Percentiles rank a stretch among this genome's conserved stretches.
These are phyloP conservation scores for Pluvianellus socialis DNA, from an alignment of 2,113 vertebrate genomes.

Conservation along the genomic window DNA sequence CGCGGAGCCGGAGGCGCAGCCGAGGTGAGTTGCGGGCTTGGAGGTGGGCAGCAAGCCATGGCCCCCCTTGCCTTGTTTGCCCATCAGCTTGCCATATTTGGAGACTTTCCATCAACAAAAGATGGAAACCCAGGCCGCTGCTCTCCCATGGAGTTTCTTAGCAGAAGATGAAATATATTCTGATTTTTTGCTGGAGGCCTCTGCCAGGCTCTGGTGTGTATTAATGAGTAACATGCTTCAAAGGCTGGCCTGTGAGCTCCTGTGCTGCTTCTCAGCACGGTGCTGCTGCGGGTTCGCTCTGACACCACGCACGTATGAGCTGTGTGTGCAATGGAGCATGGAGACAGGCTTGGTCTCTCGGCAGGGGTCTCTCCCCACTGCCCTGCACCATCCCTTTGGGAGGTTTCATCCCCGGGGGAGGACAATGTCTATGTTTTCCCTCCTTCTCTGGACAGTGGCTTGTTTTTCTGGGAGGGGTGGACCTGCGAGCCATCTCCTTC, in stretches of 20 bases:
- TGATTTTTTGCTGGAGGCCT: conserved; percentile 15
- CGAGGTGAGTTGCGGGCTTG: conserved; percentile 78
- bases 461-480: neutral
- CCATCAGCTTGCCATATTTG: rapidly evolving
- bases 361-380: neutral
- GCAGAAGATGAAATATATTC: neutral
- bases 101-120: neutral
- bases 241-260: neutral
- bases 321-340: neutral
- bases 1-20: conserved; percentile 91
- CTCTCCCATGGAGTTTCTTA: neutral
- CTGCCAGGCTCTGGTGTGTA: neutral
- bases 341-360: neutral
- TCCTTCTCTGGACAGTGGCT: neutral
- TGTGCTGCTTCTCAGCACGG: rapidly evolving
- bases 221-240: neutral
- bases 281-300: neutral
- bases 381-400: neutral
- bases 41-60: rapidly evolving
- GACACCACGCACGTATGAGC: rapidly evolving
- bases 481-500: neutral
- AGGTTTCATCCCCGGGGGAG: neutral
- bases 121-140: neutral
- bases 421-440: neutral
- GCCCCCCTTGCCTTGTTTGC: neutral